Conservation (phyloP, 2,797 vertebrate genomes). For the Trichosurus vulpecula region DNA sequence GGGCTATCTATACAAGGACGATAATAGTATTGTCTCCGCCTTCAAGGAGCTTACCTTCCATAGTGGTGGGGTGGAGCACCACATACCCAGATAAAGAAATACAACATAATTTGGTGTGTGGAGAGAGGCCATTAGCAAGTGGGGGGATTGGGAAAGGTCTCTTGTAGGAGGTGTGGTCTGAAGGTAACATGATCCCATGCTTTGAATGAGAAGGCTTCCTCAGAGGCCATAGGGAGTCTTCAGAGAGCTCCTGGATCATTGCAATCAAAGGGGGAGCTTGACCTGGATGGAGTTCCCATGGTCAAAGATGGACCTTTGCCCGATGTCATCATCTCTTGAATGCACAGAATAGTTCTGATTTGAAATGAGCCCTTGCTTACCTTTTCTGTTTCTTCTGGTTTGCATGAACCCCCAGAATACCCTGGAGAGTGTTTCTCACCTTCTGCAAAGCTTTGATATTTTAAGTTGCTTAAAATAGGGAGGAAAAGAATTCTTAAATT, state of each 20-base stretch:
- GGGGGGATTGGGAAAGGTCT: not conserved
- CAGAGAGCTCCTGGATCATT: not conserved
- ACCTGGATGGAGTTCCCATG: not conserved
- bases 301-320: not conserved
- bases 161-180: not conserved
- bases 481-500: not conserved
- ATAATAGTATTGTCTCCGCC: not conserved
- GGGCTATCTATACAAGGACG: not conserved
- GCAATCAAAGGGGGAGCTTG: not conserved
- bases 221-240: not conserved
- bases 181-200: not conserved
- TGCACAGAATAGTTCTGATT: not conserved
- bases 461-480: constrained; percentile 8
- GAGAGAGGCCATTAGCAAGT: not conserved
- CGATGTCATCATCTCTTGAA: not conserved
- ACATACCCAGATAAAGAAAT: not conserved
- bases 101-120: not conserved
- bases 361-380: not conserved
- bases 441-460: not conserved
- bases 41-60: not conserved
- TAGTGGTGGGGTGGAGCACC: not conserved
- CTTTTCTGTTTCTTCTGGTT: not conserved
- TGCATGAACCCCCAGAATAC: not conserved
- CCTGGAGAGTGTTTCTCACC: constrained; percentile 3
- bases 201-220: not conserved